Conservation (phyloP, 2,888 invertebrate genomes). For the Trissolcus japonicus region DNA sequence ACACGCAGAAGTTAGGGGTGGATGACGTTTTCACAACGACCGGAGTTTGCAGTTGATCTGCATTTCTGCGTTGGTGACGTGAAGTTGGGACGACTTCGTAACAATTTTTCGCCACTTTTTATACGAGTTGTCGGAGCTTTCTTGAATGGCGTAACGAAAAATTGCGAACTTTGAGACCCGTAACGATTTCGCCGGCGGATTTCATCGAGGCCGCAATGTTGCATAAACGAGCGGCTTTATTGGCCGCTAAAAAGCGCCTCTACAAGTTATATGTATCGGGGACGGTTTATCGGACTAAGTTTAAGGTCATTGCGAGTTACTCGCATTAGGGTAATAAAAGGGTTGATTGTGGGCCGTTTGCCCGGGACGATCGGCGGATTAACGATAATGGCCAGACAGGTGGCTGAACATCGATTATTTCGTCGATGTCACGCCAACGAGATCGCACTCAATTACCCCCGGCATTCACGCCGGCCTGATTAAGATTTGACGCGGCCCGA, state of each 20-base stretch:
- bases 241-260: constrained; percentile 6
- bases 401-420: constrained; percentile 36
- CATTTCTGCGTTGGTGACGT: not conserved
- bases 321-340: constrained; percentile 22
- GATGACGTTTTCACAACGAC: too few species aligned
- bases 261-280: not conserved
- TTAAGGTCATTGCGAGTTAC: constrained; percentile 1
- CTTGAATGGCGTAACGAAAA: constrained; percentile 13
- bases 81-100: not conserved
- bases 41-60: not conserved
- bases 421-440: constrained; percentile 7
- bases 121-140: not conserved
- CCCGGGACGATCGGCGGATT: constrained; percentile 32
- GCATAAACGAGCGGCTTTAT: constrained; percentile 27
- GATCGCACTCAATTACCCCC: constrained; percentile 39
- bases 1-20: too few species aligned
- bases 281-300: not conserved
- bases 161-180: constrained; percentile 10
- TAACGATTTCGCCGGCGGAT: not conserved
- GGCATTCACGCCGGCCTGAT: constrained; percentile 19
- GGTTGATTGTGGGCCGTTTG: constrained; percentile 23
- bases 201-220: constrained; percentile 10
- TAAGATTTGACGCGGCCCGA: constrained; percentile 43
- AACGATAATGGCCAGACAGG: constrained; percentile 45
- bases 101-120: not conserved